phyloP scores from a whole-genome alignment of 1,140 invertebrate genomes.

The Plectrocnemia conspersa region DNA sequence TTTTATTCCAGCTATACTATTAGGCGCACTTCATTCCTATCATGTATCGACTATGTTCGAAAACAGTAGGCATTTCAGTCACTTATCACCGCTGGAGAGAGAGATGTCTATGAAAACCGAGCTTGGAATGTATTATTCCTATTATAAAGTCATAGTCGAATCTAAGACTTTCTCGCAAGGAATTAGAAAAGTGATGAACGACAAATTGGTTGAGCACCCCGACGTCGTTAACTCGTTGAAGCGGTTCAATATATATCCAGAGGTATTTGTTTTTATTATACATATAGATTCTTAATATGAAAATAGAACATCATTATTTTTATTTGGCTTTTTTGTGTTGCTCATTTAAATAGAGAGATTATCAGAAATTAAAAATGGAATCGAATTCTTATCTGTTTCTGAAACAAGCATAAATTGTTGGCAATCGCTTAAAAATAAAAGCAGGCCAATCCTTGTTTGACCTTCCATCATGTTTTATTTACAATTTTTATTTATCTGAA shows the following conservation, averaged over 20 bases:
- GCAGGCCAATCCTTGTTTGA: no score
- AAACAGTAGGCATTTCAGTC: conserved; percentile 77
- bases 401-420: no score
- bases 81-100: conserved; percentile 72
- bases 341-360: no score
- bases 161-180: conserved; percentile 61
- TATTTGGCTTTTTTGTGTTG: conserved; percentile 16
- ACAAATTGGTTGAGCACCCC: conserved; percentile 77
- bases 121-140: conserved; percentile 86
- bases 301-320: conserved; percentile 10
- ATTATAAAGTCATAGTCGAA: conserved; percentile 75
- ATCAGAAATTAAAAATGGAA: no score
- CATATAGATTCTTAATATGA: conserved; percentile 12
- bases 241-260: conserved; percentile 78
- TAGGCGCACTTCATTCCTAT: conserved; percentile 52
- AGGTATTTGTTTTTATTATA: conserved; percentile 52
- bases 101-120: conserved; percentile 79
- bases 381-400: no score
- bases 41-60: conserved; percentile 74
- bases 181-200: conserved; percentile 60
- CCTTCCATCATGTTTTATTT: no score
- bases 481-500: no score
- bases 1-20: conserved; percentile 37
- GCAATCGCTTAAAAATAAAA: no score
- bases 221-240: conserved; percentile 73